phyloP scores from a whole-genome alignment of 2,113 vertebrate genomes.

The Neodontobutis hainanensis region DNA sequence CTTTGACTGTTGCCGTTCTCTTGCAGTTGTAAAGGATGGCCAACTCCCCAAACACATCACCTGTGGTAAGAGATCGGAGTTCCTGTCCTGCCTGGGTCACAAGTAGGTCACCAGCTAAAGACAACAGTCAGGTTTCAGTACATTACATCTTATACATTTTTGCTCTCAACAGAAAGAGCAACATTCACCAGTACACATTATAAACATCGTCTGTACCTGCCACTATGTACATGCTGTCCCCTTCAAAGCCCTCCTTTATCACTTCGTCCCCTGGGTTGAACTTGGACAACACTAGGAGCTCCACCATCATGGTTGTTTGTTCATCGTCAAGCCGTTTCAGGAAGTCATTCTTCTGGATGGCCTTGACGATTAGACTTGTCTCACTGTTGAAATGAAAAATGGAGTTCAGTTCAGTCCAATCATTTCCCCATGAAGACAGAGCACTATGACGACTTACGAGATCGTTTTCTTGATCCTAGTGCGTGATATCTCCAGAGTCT shows the following conservation, averaged over 20 bases:
- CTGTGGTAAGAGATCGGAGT: conserved; percentile 74
- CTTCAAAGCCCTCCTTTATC: conserved; percentile 79
- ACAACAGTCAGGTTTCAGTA: background rate
- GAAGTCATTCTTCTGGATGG: conserved; percentile 80
- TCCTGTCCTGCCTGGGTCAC: conserved; percentile 75
- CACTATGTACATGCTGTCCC: conserved; percentile 83
- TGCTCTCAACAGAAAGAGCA: background rate
- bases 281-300: conserved; percentile 57
- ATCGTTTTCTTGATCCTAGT: conserved; percentile 64
- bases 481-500: conserved; percentile 60
- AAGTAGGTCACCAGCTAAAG: conserved; percentile 77
- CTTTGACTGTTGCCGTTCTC: conserved; percentile 82
- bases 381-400: conserved; percentile 67
- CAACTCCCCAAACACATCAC: conserved; percentile 83
- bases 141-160: background rate
- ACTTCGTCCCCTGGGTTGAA: conserved; percentile 61
- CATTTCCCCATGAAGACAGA: no score
- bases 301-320: conserved; percentile 80
- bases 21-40: conserved; percentile 85
- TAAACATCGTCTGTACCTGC: conserved; percentile 69
- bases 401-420: no score
- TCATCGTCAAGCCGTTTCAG: conserved; percentile 83
- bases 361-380: conserved; percentile 73
- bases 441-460: conserved; percentile 65
- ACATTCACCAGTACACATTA: background rate